phyloP scores from a whole-genome alignment of 2,888 invertebrate genomes.

The Luperina nickerlii region DNA sequence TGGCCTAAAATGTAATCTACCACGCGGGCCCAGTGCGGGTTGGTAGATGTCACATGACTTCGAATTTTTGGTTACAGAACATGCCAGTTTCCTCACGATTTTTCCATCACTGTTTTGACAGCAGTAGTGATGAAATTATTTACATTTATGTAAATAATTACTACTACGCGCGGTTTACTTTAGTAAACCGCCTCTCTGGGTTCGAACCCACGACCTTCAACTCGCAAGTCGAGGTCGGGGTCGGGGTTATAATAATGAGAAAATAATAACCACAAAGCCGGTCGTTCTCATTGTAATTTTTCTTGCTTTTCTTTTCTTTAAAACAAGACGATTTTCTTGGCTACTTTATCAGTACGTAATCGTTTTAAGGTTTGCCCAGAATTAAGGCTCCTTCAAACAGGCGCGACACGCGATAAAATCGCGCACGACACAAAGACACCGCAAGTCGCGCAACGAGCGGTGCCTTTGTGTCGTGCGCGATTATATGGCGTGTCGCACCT shows the following conservation, averaged over 20 bases:
- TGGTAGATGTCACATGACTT: neutral
- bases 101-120: too few species aligned
- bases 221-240: neutral
- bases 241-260: neutral
- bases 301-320: neutral
- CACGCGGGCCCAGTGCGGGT: too few species aligned
- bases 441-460: too few species aligned
- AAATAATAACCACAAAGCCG: neutral
- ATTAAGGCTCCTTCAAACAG: neutral
- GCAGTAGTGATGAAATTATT: too few species aligned
- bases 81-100: too few species aligned
- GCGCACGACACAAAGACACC: too few species aligned
- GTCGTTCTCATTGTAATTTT: neutral
- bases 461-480: too few species aligned
- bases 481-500: too few species aligned
- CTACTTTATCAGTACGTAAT: conserved; percentile 5
- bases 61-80: neutral
- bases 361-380: conserved; percentile 1
- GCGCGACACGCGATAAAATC: too few species aligned
- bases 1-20: too few species aligned
- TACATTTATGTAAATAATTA: too few species aligned
- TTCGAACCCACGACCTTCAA: neutral
- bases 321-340: neutral
- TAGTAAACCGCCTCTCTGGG: neutral
- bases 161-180: too few species aligned